Percentiles rank a stretch among this genome's conserved stretches.
Evolutionary conservation across 2,113 vertebrate genomes (phyloP).

Genomic region (Mirounga angustirostris): DNA sequence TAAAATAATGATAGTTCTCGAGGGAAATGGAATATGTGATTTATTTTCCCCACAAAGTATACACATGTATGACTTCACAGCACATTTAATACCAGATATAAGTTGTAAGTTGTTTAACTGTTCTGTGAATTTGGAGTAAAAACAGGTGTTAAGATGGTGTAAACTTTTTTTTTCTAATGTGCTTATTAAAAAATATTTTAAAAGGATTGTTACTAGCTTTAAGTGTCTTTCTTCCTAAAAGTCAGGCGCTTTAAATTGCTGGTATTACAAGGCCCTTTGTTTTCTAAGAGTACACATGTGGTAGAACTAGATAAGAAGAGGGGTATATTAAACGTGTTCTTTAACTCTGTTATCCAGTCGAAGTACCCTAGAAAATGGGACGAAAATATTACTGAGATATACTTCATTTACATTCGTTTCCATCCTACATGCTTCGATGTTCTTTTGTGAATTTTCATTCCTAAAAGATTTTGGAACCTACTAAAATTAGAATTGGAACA

Average conservation of each 20-base stretch:
- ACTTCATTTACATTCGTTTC: background rate
- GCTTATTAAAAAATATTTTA: background rate
- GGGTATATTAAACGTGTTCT: background rate
- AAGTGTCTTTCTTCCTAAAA: background rate
- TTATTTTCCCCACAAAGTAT: background rate
- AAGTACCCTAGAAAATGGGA: conserved; percentile 13
- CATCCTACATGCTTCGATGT: background rate
- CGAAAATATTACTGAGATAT: background rate
- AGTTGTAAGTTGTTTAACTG: background rate
- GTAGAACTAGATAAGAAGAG: background rate
- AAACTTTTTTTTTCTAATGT: background rate
- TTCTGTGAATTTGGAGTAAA: conserved; percentile 18
- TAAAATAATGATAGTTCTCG: background rate
- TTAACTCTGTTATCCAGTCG: background rate
- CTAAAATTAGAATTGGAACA: conserved; percentile 49
- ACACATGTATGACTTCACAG: background rate
- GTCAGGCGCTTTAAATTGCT: background rate
- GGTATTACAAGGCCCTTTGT: background rate
- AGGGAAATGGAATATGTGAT: background rate
- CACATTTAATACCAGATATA: background rate
- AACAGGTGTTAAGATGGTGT: background rate
- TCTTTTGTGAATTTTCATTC: conserved; percentile 31
- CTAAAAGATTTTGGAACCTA: background rate
- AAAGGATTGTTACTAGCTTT: conserved; percentile 3
- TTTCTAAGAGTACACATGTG: background rate